Base-by-base conservation (phyloP, 2,888 invertebrate species). In the Troilus luridus region DNA sequence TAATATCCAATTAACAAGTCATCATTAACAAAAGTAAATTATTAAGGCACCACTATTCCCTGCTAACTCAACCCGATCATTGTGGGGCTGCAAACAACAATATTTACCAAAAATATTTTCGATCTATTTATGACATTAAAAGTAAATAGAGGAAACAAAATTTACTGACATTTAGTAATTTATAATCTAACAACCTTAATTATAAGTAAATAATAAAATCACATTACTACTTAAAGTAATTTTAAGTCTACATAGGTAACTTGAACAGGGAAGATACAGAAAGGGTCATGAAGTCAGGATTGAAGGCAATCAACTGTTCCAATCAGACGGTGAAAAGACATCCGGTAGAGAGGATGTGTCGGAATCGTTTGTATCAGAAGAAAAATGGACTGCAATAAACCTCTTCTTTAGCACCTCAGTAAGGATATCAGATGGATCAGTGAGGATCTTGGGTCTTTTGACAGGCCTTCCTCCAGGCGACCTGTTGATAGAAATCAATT, bases 381-480 rank as follows among this genome's bases (percentile, higher is more conserved):
- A 90, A 9, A 89, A 72, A 54, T 91, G 88, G n/a, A 41, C 85
- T 27, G 89, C 91, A 14, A 77, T 88, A 62, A 91, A 91, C 27
- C 91, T 88, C 81, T 91, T 91, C 88, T 88, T 91, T n/a, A 91
- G 85, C 10, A 91, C 91, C 60, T 91, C 90, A 9, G 91, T 88
- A 3, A 91, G 59, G 62, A 91, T 91, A 54, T 91, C 91, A 0
- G 88, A 67, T 11, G 91, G 88, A 85, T 91, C 91, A 14, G 27
- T 58, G 21, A 85, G 21, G 14, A 91, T 41, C 60, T 88, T 72
- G 21, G 91, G 91, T 58, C 88, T 91, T 60, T 81, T 91, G 10
- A 91, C 27, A 12, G 91, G 91, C 62, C 91, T 88, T 24, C 91
- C 91, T 88, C 91, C 91, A 88, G 91, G 91, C 0, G 91, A 91